Percentiles rank a stretch among this genome's conserved stretches.
phyloP scores from a whole-genome alignment of 64 coral and sea anemone genomes.

The Exaiptasia diaphana region DNA sequence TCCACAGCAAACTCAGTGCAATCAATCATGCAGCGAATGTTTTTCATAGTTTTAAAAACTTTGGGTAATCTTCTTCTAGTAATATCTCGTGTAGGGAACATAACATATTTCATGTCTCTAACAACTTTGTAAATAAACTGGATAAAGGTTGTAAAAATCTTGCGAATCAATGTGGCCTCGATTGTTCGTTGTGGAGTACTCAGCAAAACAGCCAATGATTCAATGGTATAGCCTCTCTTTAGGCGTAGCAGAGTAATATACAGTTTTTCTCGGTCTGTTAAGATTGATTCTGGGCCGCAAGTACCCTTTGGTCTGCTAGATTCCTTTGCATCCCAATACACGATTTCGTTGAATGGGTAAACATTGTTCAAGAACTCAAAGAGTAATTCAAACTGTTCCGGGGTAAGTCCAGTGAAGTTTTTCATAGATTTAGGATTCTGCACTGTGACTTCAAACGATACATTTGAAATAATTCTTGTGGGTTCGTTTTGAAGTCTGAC shows the following conservation, averaged over 20 bases:
- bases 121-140: slow-evolving; percentile 56
- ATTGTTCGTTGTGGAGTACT: slow-evolving; percentile 26
- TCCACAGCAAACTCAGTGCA: slow-evolving; percentile 61
- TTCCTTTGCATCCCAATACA: background rate
- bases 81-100: slow-evolving; percentile 26
- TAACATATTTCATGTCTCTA: slow-evolving; percentile 44
- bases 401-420: background rate
- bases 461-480: background rate
- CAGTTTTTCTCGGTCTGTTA: slow-evolving; percentile 38
- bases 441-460: background rate
- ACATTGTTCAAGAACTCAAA: background rate
- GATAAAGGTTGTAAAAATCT: slow-evolving; percentile 61
- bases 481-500: background rate
- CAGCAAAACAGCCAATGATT: slow-evolving; percentile 31
- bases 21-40: slow-evolving; percentile 41
- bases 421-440: background rate
- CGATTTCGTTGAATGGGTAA: background rate
- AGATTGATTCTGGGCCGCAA: slow-evolving; percentile 14
- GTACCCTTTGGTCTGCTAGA: background rate
- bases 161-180: slow-evolving; percentile 34
- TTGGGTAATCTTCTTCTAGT: slow-evolving; percentile 17
- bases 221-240: slow-evolving; percentile 46
- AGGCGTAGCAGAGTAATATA: slow-evolving; percentile 35
- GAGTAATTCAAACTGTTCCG: background rate
- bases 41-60: slow-evolving; percentile 41